Evolutionary conservation across 2,113 vertebrate genomes (phyloP).

Genomic region (Dendrocopos noguchii): DNA sequence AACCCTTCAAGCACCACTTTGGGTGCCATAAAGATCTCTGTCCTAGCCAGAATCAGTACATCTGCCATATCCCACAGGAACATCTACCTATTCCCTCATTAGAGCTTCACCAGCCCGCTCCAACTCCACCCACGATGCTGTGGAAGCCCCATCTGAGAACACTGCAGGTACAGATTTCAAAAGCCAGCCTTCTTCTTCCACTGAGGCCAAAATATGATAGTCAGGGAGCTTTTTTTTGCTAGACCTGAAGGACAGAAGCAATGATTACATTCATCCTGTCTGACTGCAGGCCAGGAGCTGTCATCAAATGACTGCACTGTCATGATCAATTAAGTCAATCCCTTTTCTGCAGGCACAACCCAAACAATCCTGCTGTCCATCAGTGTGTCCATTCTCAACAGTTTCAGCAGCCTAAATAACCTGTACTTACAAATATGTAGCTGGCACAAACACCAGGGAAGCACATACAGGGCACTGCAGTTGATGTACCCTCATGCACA

Average conservation of each 20-base stretch:
- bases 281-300: not conserved
- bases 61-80: not conserved
- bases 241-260: not conserved
- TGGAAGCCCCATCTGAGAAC: not conserved
- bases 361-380: not conserved
- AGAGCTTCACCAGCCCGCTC: not conserved
- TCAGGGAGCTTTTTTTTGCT: not conserved
- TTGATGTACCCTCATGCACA: not conserved
- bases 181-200: not conserved
- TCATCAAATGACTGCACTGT: not conserved
- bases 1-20: rapidly evolving
- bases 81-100: not conserved
- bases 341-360: not conserved
- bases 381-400: not conserved
- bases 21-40: not conserved
- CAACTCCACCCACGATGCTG: not conserved
- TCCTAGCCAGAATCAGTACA: not conserved
- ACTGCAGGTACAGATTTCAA: not conserved
- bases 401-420: not conserved
- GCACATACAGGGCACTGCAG: not conserved
- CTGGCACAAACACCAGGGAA: not conserved
- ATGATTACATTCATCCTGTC: not conserved
- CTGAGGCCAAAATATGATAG: not conserved
- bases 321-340: not conserved
- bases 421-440: not conserved